Evolutionary conservation across 2,888 invertebrate species (phyloP), one percentile per base, ranked within the genome.

Genomic region (Selenia dentaria): DNA sequence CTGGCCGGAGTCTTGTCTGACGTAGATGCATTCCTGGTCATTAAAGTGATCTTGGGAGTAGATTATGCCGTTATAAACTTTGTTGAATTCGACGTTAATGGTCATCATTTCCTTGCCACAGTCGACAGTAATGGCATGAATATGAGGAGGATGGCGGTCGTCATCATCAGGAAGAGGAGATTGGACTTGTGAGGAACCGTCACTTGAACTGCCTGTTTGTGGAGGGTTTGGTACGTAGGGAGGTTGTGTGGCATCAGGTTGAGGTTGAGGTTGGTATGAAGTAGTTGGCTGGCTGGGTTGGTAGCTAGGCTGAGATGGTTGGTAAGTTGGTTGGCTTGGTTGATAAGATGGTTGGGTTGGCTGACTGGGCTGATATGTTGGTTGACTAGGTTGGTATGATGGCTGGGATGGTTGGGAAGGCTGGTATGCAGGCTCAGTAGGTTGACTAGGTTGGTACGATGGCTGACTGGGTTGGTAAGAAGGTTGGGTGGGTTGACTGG

Each of bases 31-130:
- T 34, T 93, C 92, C 0, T 93, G 92, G 57, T 93, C 93, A 58
- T 89, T 93, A 75, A 87, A 93, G 64, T 92, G 94, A 32, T 95
- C 96, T 87, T 96, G 96, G 0, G 96, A 95, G 67, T 96, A 96
- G 57, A 96, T 95, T 8, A 96, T 92, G 0, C 96, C 96, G 58
- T 95, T 93, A 71, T 95, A 96, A 10, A 84, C 89, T 51, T 94
- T 92, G 74, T 95, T 95, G 77, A 96, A 96, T 75, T 95, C 95
- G 6, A 96, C 92, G 57, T 94, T 93, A 48, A 96, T 95, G 1
- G 94, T 95, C 96, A 96, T 96, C 93, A 94, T 94, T 54, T 95
- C 95, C 72, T 95, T 96, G 45, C 94, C 94, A 64, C 96, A 96
- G 63, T 94, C 92, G 0, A 96, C 96, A 26, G 95, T 93, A 42